These are phyloP conservation scores for Mantis religiosa DNA, from an alignment of 2,888 invertebrate species.

Conservation along the genomic window DNA sequence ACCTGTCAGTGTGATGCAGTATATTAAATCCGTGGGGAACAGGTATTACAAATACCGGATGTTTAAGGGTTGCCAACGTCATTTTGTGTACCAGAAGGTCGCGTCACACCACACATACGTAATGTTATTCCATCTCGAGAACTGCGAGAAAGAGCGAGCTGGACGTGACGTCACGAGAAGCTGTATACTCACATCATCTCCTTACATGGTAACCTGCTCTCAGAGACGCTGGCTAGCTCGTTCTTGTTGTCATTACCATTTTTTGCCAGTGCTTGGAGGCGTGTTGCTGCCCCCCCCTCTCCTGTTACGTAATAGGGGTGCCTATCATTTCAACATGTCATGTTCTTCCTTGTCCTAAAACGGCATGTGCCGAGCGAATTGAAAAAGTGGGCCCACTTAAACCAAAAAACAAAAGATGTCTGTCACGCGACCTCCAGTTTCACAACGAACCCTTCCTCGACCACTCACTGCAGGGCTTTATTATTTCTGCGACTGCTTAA, in stretches of 20 bases:
- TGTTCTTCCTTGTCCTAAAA: too few species aligned
- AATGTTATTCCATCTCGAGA: not conserved
- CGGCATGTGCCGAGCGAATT: too few species aligned
- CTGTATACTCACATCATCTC: not conserved
- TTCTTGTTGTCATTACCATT: not conserved
- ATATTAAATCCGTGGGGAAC: too few species aligned
- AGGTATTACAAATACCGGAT: too few species aligned
- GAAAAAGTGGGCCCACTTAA: too few species aligned
- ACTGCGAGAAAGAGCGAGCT: not conserved
- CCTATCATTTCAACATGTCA: too few species aligned
- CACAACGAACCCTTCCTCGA: too few species aligned
- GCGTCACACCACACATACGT: not conserved
- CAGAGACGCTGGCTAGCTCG: not conserved
- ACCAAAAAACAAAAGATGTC: too few species aligned
- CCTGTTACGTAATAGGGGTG: not conserved
- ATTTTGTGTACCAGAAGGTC: not conserved
- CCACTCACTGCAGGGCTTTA: too few species aligned
- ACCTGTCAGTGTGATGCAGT: too few species aligned
- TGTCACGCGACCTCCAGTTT: too few species aligned
- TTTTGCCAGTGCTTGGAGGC: not conserved
- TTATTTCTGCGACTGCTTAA: too few species aligned
- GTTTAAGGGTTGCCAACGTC: not conserved
- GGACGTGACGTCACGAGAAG: not conserved
- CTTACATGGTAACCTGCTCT: constrained; percentile 9
- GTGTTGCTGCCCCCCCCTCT: not conserved